Conservation (phyloP, 2,888 invertebrate species). For the Pachliopta kotzebuea region DNA sequence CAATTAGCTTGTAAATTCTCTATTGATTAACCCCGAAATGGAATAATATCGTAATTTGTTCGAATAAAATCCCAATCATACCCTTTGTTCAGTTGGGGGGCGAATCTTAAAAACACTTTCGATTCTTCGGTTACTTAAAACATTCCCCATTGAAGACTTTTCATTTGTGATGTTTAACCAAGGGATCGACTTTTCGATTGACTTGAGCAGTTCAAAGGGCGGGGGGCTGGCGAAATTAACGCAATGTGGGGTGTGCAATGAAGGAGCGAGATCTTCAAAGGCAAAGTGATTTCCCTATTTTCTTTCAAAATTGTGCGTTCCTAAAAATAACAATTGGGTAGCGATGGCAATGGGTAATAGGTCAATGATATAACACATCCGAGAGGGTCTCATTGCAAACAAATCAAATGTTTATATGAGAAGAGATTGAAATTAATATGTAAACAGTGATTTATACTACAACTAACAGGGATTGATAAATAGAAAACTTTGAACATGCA, state of each 20-base stretch:
- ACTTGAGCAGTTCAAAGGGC: slow-evolving; percentile 77
- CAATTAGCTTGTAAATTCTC: slow-evolving; percentile 35
- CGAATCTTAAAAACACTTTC: slow-evolving; percentile 72
- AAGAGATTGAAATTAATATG: not conserved
- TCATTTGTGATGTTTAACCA: slow-evolving; percentile 78
- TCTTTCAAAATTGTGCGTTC: slow-evolving; percentile 52
- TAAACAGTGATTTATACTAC: too few relatives aligned
- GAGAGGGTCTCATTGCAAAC: not conserved
- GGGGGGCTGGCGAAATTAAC: slow-evolving; percentile 66
- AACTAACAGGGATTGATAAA: too few relatives aligned
- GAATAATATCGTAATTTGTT: slow-evolving; percentile 39
- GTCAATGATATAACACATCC: slow-evolving; percentile 7
- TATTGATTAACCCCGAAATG: slow-evolving; percentile 31
- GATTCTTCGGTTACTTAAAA: slow-evolving; percentile 75
- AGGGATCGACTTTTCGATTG: slow-evolving; percentile 77
- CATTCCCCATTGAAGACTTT: slow-evolving; percentile 71
- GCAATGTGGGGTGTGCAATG: slow-evolving; percentile 70
- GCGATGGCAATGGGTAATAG: slow-evolving; percentile 23
- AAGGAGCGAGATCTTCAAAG: slow-evolving; percentile 68
- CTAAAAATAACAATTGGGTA: slow-evolving; percentile 35
- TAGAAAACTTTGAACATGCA: too few relatives aligned
- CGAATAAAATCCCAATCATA: slow-evolving; percentile 44
- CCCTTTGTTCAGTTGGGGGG: slow-evolving; percentile 48
- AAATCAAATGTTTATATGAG: not conserved
- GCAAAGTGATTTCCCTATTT: slow-evolving; percentile 68